Conservation (phyloP, 2,888 invertebrate genomes). For the Torymus tubicola region DNA sequence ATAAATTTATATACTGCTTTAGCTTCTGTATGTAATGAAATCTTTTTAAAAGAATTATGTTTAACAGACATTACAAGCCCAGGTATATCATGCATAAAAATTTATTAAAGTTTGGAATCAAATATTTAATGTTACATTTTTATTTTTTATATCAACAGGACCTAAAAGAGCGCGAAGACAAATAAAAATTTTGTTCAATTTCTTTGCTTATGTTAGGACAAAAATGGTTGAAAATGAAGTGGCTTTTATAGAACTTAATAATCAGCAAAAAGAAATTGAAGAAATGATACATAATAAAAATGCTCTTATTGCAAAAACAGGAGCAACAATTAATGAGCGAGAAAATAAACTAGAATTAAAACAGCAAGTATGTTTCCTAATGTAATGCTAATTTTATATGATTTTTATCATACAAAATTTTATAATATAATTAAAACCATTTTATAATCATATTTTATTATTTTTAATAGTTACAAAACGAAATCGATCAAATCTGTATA, state of each 20-base stretch:
- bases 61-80: conserved; percentile 63
- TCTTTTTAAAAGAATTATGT: conserved; percentile 61
- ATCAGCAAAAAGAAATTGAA: conserved; percentile 54
- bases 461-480: conserved; percentile 55
- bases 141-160: conserved; percentile 38
- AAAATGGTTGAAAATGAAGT: conserved; percentile 58
- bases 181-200: conserved; percentile 62
- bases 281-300: conserved; percentile 56
- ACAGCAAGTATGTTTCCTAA: conserved; percentile 56
- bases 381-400: not conserved
- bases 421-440: conserved; percentile 12
- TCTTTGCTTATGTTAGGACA: conserved; percentile 60
- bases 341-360: conserved; percentile 58
- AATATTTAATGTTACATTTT: not conserved
- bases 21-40: conserved; percentile 56
- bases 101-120: not conserved
- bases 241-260: conserved; percentile 56
- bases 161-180: conserved; percentile 64
- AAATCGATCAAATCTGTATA: conserved; percentile 54
- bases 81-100: conserved; percentile 36
- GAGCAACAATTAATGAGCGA: conserved; percentile 54
- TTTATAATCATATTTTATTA: not conserved
- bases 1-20: conserved; percentile 61
- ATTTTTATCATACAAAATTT: not conserved
- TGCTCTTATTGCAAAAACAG: conserved; percentile 53